Conservation (phyloP, 2,888 invertebrate genomes). For the Pyrrhosoma nymphula region DNA sequence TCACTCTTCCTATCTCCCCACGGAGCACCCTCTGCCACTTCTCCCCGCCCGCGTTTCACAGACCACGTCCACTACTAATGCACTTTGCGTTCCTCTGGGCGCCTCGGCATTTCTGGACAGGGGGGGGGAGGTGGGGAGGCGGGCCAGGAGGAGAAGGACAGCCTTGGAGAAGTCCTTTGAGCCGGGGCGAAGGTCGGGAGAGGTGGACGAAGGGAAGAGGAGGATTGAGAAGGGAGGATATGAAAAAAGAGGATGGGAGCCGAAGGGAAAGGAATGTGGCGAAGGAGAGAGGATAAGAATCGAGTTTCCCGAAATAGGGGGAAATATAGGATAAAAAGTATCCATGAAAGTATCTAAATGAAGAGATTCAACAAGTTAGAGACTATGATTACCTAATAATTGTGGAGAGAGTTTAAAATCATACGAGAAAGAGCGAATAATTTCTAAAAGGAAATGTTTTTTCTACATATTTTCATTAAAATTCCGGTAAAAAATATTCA, state of each 20-base stretch:
- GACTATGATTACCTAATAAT: too few species aligned
- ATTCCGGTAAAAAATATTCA: too few species aligned
- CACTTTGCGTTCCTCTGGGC: slow-evolving; percentile 14
- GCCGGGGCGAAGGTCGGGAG: background rate
- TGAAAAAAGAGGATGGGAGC: background rate
- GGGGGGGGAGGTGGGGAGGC: background rate
- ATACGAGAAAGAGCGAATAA: too few species aligned
- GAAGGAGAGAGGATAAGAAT: background rate
- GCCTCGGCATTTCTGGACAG: background rate
- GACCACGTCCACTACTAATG: slow-evolving; percentile 32
- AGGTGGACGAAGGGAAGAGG: background rate
- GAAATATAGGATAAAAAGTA: too few species aligned
- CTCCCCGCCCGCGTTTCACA: background rate
- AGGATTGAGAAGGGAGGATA: background rate
- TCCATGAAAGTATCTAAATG: too few species aligned
- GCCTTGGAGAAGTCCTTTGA: background rate
- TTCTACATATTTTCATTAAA: too few species aligned
- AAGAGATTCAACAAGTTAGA: too few species aligned
- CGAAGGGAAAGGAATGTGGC: background rate
- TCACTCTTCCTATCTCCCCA: background rate
- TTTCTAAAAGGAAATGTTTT: too few species aligned
- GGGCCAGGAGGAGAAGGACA: background rate
- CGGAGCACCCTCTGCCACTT: background rate
- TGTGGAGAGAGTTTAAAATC: too few species aligned
- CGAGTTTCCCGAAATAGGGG: too few species aligned